Percentiles rank a stretch among this genome's conserved stretches.
Evolutionary conservation across 2,888 invertebrate genomes (phyloP).

Genomic region (Lepetodrilus schrolli): DNA sequence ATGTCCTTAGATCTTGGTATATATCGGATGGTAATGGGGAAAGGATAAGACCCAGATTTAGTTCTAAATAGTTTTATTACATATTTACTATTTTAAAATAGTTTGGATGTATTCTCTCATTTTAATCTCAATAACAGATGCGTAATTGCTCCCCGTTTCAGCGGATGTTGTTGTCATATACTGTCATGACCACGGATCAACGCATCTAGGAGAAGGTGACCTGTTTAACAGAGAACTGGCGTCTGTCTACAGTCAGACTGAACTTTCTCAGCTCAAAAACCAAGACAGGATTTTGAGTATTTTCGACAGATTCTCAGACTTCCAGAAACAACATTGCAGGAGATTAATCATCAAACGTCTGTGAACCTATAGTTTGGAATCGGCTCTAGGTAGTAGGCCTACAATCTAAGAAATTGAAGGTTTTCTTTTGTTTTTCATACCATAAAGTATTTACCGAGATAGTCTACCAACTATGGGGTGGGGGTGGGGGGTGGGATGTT

Average conservation of each 20-base stretch:
- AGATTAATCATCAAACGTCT: neutral
- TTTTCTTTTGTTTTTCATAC: no score
- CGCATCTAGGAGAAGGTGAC: neutral
- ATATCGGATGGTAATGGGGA: neutral
- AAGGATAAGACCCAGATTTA: neutral
- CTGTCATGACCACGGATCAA: neutral
- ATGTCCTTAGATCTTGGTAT: no score
- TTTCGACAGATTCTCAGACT: neutral
- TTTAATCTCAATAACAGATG: no score
- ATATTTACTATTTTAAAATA: no score
- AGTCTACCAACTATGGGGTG: no score
- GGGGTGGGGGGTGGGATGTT: no score
- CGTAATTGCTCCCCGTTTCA: neutral
- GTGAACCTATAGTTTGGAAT: no score
- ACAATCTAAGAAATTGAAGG: no score
- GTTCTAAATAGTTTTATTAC: no score
- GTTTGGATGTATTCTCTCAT: no score
- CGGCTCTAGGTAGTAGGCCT: no score
- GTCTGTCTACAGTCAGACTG: neutral
- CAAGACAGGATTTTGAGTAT: neutral
- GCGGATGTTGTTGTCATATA: neutral
- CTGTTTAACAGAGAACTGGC: neutral
- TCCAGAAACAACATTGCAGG: constrained; percentile 7
- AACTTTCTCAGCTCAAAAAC: neutral
- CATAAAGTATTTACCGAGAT: no score